A percentile compares a stretch with the other conserved stretches of the same genome.
phyloP scores from a whole-genome alignment of 1,140 invertebrate genomes.

The Drosophila busckii region DNA sequence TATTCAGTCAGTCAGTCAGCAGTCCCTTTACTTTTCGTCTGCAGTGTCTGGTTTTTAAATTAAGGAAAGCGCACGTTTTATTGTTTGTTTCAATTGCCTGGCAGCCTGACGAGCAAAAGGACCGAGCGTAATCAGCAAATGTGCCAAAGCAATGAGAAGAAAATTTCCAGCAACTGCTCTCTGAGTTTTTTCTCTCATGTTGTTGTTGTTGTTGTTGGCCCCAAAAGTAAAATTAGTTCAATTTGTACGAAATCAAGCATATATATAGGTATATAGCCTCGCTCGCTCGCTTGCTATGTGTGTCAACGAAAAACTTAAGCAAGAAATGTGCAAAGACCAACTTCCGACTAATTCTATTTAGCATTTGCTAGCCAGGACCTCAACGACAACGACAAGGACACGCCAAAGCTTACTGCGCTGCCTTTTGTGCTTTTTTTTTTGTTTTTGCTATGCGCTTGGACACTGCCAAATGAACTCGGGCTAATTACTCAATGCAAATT shows the following conservation, averaged over 20 bases:
- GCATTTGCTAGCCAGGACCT: slow-evolving; percentile 55
- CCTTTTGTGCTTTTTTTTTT: slow-evolving; percentile 12
- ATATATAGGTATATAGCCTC: slow-evolving; percentile 33
- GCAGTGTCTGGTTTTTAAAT: slow-evolving; percentile 66
- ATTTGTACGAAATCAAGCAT: slow-evolving; percentile 73
- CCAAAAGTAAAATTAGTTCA: slow-evolving; percentile 67
- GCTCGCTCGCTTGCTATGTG: no score
- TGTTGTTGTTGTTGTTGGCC: no score
- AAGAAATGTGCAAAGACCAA: slow-evolving; percentile 37
- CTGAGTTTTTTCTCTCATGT: no score
- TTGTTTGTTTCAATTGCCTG: slow-evolving; percentile 74
- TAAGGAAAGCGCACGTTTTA: slow-evolving; percentile 73
- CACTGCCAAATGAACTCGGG: slow-evolving; percentile 66
- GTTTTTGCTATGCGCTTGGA: background rate
- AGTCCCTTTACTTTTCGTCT: slow-evolving; percentile 44
- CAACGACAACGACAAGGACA: slow-evolving; percentile 21
- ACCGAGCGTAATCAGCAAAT: slow-evolving; percentile 69
- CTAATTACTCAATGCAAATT: slow-evolving; percentile 77
- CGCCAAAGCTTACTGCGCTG: slow-evolving; percentile 21
- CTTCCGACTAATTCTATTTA: slow-evolving; percentile 66
- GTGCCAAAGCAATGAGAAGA: slow-evolving; percentile 48
- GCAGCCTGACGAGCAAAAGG: slow-evolving; percentile 52
- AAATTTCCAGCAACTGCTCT: slow-evolving; percentile 36
- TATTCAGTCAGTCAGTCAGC: slow-evolving; percentile 37
- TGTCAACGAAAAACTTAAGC: background rate